Evolutionary conservation across 64 coral and sea anemone species (phyloP).

Genomic region (Actinia equina): DNA sequence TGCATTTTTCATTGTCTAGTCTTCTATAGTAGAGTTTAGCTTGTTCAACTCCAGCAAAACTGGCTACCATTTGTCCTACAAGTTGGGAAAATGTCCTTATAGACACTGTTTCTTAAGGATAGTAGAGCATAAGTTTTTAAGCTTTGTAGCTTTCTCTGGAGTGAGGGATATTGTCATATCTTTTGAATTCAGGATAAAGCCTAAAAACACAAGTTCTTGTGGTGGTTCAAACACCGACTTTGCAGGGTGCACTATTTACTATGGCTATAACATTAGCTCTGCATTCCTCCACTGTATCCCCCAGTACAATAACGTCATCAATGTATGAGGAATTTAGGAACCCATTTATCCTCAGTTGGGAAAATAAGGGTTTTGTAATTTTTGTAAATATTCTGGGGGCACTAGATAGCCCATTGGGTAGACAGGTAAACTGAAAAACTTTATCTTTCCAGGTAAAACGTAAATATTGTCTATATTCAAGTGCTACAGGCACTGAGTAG

Average conservation of each 20-base stretch:
- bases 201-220: conserved; percentile 16
- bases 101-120: conserved; percentile 3
- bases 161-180: conserved; percentile 31
- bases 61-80: conserved; percentile 43
- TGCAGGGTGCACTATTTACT: conserved; percentile 26
- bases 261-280: conserved; percentile 24
- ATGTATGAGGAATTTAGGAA: conserved; percentile 14
- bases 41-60: conserved; percentile 29
- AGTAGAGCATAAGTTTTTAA: not conserved
- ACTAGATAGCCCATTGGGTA: conserved; percentile 8
- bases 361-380: conserved; percentile 49
- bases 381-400: conserved; percentile 39
- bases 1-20: conserved; percentile 28
- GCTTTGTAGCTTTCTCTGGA: conserved; percentile 41
- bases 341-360: conserved; percentile 16
- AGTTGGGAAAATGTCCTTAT: conserved; percentile 16
- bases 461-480: conserved; percentile 5
- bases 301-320: conserved; percentile 30
- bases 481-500: conserved; percentile 13
- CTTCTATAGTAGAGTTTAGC: conserved; percentile 20
- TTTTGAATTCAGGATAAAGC: conserved; percentile 32
- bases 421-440: not conserved
- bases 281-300: conserved; percentile 33
- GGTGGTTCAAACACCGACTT: conserved; percentile 26
- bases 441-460: conserved; percentile 1